Conservation (phyloP, 2,888 invertebrate species). For the Clostera curtula region DNA sequence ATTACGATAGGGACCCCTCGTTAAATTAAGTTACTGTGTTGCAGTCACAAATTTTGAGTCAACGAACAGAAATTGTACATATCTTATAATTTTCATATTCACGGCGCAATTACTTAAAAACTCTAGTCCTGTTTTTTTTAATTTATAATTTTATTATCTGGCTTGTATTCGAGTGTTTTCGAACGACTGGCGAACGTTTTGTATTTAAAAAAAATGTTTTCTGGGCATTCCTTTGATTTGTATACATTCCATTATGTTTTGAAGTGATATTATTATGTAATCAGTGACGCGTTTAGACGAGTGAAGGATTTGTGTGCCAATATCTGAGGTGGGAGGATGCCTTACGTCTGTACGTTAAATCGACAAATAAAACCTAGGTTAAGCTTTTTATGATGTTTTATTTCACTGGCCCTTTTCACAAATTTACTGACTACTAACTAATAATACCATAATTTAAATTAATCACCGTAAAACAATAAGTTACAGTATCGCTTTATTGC, state of each 20-base stretch:
- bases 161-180: slow-evolving; percentile 42
- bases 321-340: slow-evolving; percentile 62
- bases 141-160: slow-evolving; percentile 47
- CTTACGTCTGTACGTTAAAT: slow-evolving; percentile 71
- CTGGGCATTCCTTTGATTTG: slow-evolving; percentile 55
- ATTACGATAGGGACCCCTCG: slow-evolving; percentile 47
- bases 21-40: slow-evolving; percentile 24
- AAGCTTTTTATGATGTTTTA: slow-evolving; percentile 61
- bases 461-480: too few relatives aligned
- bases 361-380: slow-evolving; percentile 71
- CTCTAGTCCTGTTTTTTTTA: slow-evolving; percentile 59
- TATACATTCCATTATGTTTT: slow-evolving; percentile 61
- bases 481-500: too few relatives aligned
- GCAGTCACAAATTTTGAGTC: slow-evolving; percentile 56
- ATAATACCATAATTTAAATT: too few relatives aligned
- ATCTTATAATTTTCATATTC: slow-evolving; percentile 43
- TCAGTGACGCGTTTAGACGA: slow-evolving; percentile 33
- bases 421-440: too few relatives aligned
- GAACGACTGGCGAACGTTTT: slow-evolving; percentile 41
- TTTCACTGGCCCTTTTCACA: slow-evolving; percentile 13
- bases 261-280: slow-evolving; percentile 55
- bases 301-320: slow-evolving; percentile 69
- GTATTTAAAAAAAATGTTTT: slow-evolving; percentile 30
- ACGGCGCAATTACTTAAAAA: slow-evolving; percentile 64
- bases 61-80: slow-evolving; percentile 40